Percentiles rank a stretch among this genome's conserved stretches.
These are phyloP conservation scores for Aleiodes leptofemur DNA, from an alignment of 2,888 invertebrate species.

Conservation along the genomic window DNA sequence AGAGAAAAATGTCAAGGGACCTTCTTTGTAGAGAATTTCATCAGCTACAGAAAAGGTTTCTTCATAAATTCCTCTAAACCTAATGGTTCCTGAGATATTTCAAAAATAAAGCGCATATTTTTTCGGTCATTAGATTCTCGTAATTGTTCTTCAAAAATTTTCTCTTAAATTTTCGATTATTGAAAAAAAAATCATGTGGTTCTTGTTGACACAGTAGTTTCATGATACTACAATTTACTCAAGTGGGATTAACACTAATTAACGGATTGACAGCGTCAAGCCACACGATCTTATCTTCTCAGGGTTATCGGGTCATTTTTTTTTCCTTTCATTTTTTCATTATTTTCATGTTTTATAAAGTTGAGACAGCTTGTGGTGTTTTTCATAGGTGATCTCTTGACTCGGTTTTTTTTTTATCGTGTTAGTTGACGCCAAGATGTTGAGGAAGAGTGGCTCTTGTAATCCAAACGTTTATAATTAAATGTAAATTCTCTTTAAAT, in stretches of 20 bases:
- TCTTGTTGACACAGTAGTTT: background rate
- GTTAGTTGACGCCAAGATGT: no score
- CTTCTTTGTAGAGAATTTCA: no score
- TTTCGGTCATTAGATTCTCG: no score
- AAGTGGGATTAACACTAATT: slow-evolving; percentile 44
- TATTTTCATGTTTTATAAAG: slow-evolving; percentile 17
- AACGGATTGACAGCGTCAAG: slow-evolving; percentile 37
- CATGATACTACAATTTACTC: slow-evolving; percentile 2
- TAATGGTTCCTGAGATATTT: no score
- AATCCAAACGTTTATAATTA: no score
- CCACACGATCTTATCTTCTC: slow-evolving; percentile 55
- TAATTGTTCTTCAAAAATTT: no score
- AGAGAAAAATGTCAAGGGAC: no score
- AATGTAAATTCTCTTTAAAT: background rate
- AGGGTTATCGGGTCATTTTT: slow-evolving; percentile 63
- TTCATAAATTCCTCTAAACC: no score
- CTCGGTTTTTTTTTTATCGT: no score
- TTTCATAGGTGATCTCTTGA: slow-evolving; percentile 18
- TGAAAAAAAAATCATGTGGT: background rate
- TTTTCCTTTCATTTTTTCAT: slow-evolving; percentile 22
- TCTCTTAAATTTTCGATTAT: background rate
- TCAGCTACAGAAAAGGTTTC: no score
- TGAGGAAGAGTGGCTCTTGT: no score
- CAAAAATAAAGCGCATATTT: no score
- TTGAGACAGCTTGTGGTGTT: slow-evolving; percentile 17